Conservation (phyloP, 1,140 invertebrate species). For the Formica exsecta region DNA sequence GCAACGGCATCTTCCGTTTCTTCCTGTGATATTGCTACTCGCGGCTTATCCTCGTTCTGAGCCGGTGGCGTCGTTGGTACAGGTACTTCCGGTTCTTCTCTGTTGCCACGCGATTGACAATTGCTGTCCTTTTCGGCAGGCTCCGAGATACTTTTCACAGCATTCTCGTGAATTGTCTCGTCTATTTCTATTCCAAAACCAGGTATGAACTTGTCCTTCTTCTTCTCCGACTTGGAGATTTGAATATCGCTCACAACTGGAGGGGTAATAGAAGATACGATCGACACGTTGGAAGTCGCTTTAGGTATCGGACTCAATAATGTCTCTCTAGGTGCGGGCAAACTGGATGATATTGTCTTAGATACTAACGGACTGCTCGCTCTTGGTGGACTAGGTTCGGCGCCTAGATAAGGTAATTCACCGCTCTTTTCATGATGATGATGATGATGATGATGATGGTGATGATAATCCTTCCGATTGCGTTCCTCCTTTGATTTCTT, state of each 20-base stretch:
- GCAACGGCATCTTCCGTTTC: conserved; percentile 97
- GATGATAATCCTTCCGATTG: conserved; percentile 89
- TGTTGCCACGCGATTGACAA: conserved; percentile 79
- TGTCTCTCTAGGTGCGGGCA: conserved; percentile 84
- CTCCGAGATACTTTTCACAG: conserved; percentile 92
- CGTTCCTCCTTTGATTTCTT: conserved; percentile 93
- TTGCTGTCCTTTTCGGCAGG: conserved; percentile 85
- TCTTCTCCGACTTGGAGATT: conserved; percentile 83
- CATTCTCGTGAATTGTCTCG: conserved; percentile 92
- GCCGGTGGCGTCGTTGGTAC: conserved; percentile 78
- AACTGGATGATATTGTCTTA: conserved; percentile 81
- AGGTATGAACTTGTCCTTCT: conserved; percentile 90
- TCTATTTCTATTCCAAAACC: conserved; percentile 90
- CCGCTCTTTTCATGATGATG: conserved; percentile 84
- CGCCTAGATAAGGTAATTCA: conserved; percentile 82
- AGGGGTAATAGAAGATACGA: conserved; percentile 79
- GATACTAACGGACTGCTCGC: conserved; percentile 83
- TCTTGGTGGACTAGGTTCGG: conserved; percentile 82
- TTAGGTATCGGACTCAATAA: conserved; percentile 88
- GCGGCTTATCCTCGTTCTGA: conserved; percentile 91
- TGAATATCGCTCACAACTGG: conserved; percentile 80
- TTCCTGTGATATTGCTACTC: conserved; percentile 95
- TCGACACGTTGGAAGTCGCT: conserved; percentile 80
- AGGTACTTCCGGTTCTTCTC: conserved; percentile 81
- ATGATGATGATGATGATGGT: conserved; percentile 88